A percentile compares a stretch with the other conserved stretches of the same genome.
Evolutionary conservation across 2,797 vertebrate species (phyloP).

Genomic region (Acanthis flammea): DNA sequence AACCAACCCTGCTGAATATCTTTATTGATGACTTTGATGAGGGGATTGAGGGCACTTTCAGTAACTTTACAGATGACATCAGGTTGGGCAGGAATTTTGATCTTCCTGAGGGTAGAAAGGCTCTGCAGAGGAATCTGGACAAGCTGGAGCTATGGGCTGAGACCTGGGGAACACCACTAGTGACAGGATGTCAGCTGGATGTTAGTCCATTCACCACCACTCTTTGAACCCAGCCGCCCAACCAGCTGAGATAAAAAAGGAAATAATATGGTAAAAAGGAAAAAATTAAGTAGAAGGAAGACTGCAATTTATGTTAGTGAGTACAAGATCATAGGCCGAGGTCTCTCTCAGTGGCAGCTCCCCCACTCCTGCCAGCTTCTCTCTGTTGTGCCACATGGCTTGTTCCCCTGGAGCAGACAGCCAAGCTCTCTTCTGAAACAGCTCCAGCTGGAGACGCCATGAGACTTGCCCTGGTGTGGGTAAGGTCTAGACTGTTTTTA

Average conservation of each 20-base stretch:
- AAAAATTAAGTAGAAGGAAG: background rate
- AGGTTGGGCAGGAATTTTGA: background rate
- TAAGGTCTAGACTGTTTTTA: background rate
- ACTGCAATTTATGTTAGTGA: background rate
- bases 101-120: background rate
- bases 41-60: background rate
- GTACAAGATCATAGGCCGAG: background rate
- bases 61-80: background rate
- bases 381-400: background rate
- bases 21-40: background rate
- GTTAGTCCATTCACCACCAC: too few species aligned
- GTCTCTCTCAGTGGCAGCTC: background rate
- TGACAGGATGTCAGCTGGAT: too few species aligned
- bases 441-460: background rate
- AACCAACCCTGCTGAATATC: background rate
- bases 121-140: background rate
- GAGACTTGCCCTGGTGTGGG: background rate
- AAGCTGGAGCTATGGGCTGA: fast-evolving
- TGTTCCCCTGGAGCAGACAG: background rate
- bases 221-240: too few species aligned
- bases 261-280: background rate
- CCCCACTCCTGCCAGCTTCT: background rate
- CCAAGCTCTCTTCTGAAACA: background rate
- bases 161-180: too few species aligned
- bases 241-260: background rate